Evolutionary conservation across 2,113 vertebrate species (phyloP).

Genomic region (Lontra canadensis): DNA sequence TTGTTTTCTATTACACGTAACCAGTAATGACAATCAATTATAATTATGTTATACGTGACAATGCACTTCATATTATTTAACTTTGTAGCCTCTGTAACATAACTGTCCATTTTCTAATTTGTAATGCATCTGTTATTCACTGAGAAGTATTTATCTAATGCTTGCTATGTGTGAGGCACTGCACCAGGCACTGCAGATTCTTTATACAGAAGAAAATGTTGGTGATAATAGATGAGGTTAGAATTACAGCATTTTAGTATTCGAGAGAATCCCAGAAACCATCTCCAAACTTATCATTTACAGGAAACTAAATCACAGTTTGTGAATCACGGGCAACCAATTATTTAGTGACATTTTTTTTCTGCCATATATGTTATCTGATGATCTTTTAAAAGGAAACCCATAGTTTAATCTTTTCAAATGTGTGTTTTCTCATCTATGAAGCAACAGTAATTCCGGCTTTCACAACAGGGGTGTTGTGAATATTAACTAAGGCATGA

Average conservation of each 20-base stretch:
- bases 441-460: slow-evolving; percentile 18
- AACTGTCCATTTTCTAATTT: slow-evolving; percentile 22
- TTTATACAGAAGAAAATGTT: background rate
- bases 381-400: slow-evolving; percentile 36
- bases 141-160: background rate
- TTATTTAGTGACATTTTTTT: slow-evolving; percentile 1
- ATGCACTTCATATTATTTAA: background rate
- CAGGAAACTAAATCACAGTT: slow-evolving; percentile 7
- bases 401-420: slow-evolving; percentile 22
- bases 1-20: slow-evolving; percentile 38
- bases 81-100: background rate
- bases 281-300: slow-evolving; percentile 13
- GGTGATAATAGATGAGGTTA: background rate
- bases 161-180: background rate
- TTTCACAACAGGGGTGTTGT: slow-evolving; percentile 1
- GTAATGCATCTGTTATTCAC: slow-evolving; percentile 23
- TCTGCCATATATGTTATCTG: slow-evolving; percentile 5
- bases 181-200: background rate
- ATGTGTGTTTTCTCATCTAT: slow-evolving; percentile 18
- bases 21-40: slow-evolving; percentile 16
- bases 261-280: background rate
- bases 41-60: slow-evolving; percentile 33
- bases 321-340: background rate
- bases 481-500: slow-evolving; percentile 31
- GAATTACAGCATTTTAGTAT: background rate